Evolutionary conservation across 1,140 invertebrate species (phyloP).

Genomic region (Drosophila oshimai): DNA sequence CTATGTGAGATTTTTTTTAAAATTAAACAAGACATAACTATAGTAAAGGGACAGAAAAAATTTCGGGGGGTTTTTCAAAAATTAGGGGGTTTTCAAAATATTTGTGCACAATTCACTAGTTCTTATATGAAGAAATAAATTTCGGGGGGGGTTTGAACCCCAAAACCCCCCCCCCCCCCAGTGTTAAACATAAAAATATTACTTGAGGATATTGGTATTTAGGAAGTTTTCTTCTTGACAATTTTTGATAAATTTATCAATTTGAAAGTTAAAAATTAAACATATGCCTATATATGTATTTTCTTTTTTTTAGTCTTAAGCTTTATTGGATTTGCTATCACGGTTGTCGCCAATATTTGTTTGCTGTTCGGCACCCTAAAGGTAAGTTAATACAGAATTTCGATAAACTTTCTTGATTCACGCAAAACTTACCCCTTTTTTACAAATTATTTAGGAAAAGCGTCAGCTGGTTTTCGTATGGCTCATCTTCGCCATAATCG

Average conservation of each 20-base stretch:
- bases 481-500: slow-evolving; percentile 48
- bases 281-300: background rate
- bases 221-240: too few relatives aligned
- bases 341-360: slow-evolving; percentile 47
- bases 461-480: slow-evolving; percentile 40
- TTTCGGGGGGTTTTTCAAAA: too few relatives aligned
- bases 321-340: slow-evolving; percentile 49
- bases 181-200: too few relatives aligned
- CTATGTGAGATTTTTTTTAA: too few relatives aligned
- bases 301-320: slow-evolving; percentile 35
- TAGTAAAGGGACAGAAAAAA: too few relatives aligned
- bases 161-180: too few relatives aligned
- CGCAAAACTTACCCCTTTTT: background rate
- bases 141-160: too few relatives aligned
- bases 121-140: too few relatives aligned
- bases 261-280: background rate
- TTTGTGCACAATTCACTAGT: too few relatives aligned
- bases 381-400: slow-evolving; percentile 29
- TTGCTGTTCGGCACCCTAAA: slow-evolving; percentile 50
- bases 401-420: background rate
- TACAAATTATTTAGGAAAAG: slow-evolving; percentile 40
- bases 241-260: background rate
- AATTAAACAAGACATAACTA: too few relatives aligned
- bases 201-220: too few relatives aligned
- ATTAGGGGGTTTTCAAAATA: too few relatives aligned